Evolutionary conservation across 2,113 vertebrate genomes (phyloP), one percentile per base, ranked within the genome.

Genomic region (Eclectus roratus): DNA sequence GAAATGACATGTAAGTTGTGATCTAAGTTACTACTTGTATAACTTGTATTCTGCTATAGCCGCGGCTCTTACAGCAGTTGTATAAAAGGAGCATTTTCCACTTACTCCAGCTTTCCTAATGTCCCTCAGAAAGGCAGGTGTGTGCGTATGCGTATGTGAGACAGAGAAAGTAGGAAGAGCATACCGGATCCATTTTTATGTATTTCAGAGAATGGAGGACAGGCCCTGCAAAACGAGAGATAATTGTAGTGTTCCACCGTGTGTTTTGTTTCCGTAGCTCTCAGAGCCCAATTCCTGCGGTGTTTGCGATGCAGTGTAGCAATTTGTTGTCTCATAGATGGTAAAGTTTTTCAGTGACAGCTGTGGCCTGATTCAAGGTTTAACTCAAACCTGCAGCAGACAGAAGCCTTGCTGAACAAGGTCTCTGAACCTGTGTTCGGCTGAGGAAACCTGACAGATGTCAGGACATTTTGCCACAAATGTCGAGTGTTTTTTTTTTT

Each of bases 41-140:
- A 86, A 19, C 7, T 37, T 43, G 5, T 17, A 11, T 61, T 89
- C 9, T 63, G 53, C 43, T 44, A 5, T 6, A 28, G 12, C 39
- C 73, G n/a, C 44, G 77, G 37, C 31, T 85, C 37, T 72, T 80
- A n/a, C 0, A 65, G 7, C 9, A 53, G 17, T 19, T 73, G 14
- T 47, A 41, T 55, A 31, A 73, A 71, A 21, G 9, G 24, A 27
- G 3, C 10, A 44, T 11, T 72, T 90, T 70, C 27, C 21, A 6
- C 64, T 60, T 71, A 19, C 13, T 7, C 6, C 27, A 61, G 21
- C 6, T 71, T 81, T 80, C 43, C 33, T 31, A 29, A 19, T 29
- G 37, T 72, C 19, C 17, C 13, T 6, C 3, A 1, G 10, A 69
- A 73, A 60, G 19, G 11, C 2, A 1, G 3, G 9, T 17, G 9